A percentile compares a stretch with the other conserved stretches of the same genome.
phyloP scores from a whole-genome alignment of 2,113 vertebrate genomes.

The Neoarius graeffei region DNA sequence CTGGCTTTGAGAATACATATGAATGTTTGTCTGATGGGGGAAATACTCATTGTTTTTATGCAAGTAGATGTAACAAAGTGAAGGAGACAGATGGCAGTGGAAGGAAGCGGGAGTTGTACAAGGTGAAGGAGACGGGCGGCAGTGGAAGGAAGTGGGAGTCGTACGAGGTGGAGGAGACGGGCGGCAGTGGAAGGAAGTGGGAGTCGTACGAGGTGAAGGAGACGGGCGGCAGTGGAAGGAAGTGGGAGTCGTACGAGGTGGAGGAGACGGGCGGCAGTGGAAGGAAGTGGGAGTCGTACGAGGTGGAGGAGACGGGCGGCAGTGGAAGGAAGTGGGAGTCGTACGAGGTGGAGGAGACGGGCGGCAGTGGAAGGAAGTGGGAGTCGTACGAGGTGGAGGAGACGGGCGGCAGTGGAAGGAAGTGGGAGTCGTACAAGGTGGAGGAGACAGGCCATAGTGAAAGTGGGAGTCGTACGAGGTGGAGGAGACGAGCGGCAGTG shows the following conservation, averaged over 20 bases:
- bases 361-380: background rate
- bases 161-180: too few species aligned
- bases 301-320: too few species aligned
- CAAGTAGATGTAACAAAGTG: background rate
- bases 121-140: background rate
- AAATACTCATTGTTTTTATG: background rate
- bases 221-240: too few species aligned
- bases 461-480: background rate
- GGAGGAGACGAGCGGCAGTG: background rate
- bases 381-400: too few species aligned
- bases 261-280: too few species aligned
- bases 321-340: too few species aligned
- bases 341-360: background rate
- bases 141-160: too few species aligned
- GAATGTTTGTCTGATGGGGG: background rate
- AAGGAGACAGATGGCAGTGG: background rate
- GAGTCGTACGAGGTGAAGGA: too few species aligned
- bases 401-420: background rate
- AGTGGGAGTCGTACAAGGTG: background rate
- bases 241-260: too few species aligned
- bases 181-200: too few species aligned
- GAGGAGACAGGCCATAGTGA: background rate
- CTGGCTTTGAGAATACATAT: background rate
- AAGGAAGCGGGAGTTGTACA: too few species aligned
- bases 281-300: too few species aligned